Evolutionary conservation across 2,797 vertebrate species (phyloP), one percentile per base, ranked within the genome.

Genomic region (Typhlichthys eigenmanni): DNA sequence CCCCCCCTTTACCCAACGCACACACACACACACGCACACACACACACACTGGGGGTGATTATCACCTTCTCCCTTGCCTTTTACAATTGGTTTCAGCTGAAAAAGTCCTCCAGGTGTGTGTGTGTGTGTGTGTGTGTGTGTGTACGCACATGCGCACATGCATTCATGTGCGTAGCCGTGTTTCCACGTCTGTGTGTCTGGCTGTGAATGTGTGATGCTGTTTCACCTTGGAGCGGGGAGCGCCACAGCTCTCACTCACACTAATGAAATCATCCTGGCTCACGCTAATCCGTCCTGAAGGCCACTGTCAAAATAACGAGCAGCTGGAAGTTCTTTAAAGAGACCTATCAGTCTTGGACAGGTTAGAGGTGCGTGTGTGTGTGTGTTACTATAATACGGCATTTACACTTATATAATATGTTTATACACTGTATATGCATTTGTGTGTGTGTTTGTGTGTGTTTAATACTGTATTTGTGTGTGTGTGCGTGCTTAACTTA

Each of bases 71-170:
- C 74, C 75, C 71, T 84, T 60, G 65, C 72, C 66, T 85, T 80
- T 84, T 68, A 85, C 88, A 85, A 90, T 90, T 90, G 87, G 87
- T 92, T 90, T 92, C 88, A 88, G 82, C 83, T 89, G 85, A 84
- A 87, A 86, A 84, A 88, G 77, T 86, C 85, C 83, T 89, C 84
- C 79, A 80, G 87, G 87, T 86, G 75, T 75, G 73, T 43, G 24
- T 56, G 14, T 13, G 54, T 34, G 13, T 48, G 45, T 48, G 3
- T 11, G 62, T n/a, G 38, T 47, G 61, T 12, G 29, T 70, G 72
- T 60, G 73, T 73, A 54, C 71, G 60, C 13, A 55, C 8, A 46
- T 65, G 60, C 24, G 3, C 3, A 0, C 24, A 24, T 24, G 24
- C 24, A 3, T 24, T 0, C 24, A 24, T 24, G 24, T 24, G 24